Evolutionary conservation across 2,113 vertebrate genomes (phyloP), one percentile per base, ranked within the genome.

Genomic region (Pseudorhombus dupliciocellatus): DNA sequence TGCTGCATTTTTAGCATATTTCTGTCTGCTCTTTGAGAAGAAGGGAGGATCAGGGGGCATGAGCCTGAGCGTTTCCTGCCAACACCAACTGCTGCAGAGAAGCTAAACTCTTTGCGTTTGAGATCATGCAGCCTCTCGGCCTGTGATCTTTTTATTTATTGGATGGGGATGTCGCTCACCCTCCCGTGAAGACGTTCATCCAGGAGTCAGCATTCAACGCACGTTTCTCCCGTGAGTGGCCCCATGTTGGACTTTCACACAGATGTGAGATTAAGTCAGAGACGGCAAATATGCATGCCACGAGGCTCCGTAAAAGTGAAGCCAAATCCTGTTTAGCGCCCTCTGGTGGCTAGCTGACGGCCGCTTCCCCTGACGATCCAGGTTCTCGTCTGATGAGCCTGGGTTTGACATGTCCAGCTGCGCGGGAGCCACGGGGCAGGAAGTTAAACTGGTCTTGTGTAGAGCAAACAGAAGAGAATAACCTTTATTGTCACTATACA

Each of bases 1-100:
- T 81, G 65, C 83, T 75, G 81, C 91, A 91, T 93, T 81, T 89
- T 91, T 89, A 46, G 75, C 84, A 92, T 90, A 84, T 87, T 93
- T 92, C 62, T 30, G 66, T 65, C 71, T 74, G 75, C 75, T 86
- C 20, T 11, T 72, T 58, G 66, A 68, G 78, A 0, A 10, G 16
- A 57, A 67, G 76, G 4, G 28, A 20, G 16, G 12, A 28, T 30
- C 11, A 37, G 59, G 51, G 75, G 55, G 24, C 44, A 59, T 15
- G 53, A 44, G 46, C 66, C 61, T 9, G 18, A 16, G 52, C 54
- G 57, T 31, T 54, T 25, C 52, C 20, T 54, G 66, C 67, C 77
- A 70, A 81, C 44, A 79, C 51, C 79, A 81, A 87, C 50, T n/a
- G 37, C 58, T 69, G 51, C 30, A 7, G 31, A 34, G 31, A 14